Conservation (phyloP, 2,113 vertebrate genomes). For the Amphiprion ocellaris region DNA sequence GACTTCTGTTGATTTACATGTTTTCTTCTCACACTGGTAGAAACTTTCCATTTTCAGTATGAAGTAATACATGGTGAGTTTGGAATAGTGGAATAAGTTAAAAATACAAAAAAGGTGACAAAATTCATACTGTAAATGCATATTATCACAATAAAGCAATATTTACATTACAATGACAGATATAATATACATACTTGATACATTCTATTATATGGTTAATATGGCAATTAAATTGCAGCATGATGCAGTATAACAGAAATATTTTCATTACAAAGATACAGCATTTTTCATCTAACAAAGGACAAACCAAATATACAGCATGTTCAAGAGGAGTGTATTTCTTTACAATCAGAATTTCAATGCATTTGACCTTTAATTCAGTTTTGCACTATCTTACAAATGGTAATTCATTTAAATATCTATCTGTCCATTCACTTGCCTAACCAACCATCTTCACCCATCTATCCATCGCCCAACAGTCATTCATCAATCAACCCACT, state of each 20-base stretch:
- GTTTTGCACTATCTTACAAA: slow-evolving; percentile 33
- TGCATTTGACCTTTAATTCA: slow-evolving; percentile 22
- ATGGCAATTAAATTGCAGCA: slow-evolving; percentile 48
- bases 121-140: slow-evolving; percentile 45
- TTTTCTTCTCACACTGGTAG: background rate
- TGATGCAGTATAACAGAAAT: slow-evolving; percentile 59
- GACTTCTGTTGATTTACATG: background rate
- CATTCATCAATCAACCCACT: background rate
- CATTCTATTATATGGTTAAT: slow-evolving; percentile 52
- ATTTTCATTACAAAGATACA: slow-evolving; percentile 61
- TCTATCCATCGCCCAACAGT: background rate
- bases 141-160: slow-evolving; percentile 60
- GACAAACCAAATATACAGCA: slow-evolving; percentile 63
- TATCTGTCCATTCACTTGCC: background rate
- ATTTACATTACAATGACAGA: slow-evolving; percentile 68
- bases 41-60: background rate
- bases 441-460: background rate
- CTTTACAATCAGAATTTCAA: slow-evolving; percentile 27
- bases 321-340: slow-evolving; percentile 31
- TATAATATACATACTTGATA: slow-evolving; percentile 62
- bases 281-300: slow-evolving; percentile 29
- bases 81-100: slow-evolving; percentile 1
- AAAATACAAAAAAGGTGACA: slow-evolving; percentile 31
- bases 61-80: slow-evolving; percentile 3
- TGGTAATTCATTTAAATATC: slow-evolving; percentile 4